Evolutionary conservation across 2,797 vertebrate species (phyloP), one percentile per base, ranked within the genome.

Genomic region (Echiichthys vipera): DNA sequence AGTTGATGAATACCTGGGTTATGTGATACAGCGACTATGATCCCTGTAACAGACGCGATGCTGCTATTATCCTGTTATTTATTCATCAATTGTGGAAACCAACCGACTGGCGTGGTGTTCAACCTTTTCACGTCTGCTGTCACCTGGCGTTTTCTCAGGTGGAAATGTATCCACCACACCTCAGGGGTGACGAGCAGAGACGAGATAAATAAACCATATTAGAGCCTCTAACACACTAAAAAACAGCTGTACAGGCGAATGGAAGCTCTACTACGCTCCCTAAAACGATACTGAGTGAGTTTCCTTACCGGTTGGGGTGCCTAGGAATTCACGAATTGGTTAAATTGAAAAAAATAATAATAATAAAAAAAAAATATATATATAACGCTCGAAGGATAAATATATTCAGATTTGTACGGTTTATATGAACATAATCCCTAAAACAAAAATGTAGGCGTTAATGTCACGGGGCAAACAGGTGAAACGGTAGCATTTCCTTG

Each of bases 41-140:
- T 84, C 84, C 83, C 68, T 62, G 77, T 75, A 39, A 62, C 87
- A 90, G 90, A 90, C 88, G 79, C 77, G 73, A 85, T 86, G 70
- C 76, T 71, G 77, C 86, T 77, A 81, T 87, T 80, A 84, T 86
- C 86, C 87, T 74, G 56, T 91, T 77, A 93, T 87, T 92, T 91
- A 94, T 95, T 94, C 86, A 93, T 93, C 84, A 85, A 63, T 78
- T 77, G 83, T 82, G 89, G 83, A 92, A 93, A 91, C 77, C 70
- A 81, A 45, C 46, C 56, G 70, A 71, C 82, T 64, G 70, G 71
- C 64, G 32, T 42, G 72, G 65, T 57, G 58, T 72, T 75, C 66
- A 71, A 8, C 65, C 66, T 69, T 61, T 56, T 71, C 53, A 64
- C 66, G 75, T 71, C 80, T 73, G 58, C 76, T 65, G 74, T 78